These are phyloP conservation scores for Sitodiplosis mosellana DNA, from an alignment of 1,140 invertebrate species.

Conservation along the genomic window DNA sequence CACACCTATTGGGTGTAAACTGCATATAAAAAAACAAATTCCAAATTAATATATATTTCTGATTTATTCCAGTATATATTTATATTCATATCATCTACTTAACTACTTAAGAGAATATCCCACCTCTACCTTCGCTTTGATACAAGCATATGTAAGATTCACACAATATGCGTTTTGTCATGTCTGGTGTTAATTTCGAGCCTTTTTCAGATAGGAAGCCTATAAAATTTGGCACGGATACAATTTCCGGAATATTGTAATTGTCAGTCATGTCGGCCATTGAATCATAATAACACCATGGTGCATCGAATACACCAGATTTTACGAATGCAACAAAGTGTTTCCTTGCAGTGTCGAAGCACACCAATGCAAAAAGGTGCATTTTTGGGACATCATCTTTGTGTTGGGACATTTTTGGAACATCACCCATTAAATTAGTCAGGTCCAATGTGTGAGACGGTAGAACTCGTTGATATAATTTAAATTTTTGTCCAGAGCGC, in stretches of 20 bases:
- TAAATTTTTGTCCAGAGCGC: slow-evolving; percentile 89
- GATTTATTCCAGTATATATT: no score
- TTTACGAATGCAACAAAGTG: slow-evolving; percentile 97
- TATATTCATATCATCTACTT: no score
- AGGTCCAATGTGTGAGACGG: slow-evolving; percentile 87
- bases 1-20: no score
- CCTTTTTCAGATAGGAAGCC: slow-evolving; percentile 72
- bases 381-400: no score
- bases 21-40: no score
- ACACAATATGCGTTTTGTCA: slow-evolving; percentile 73
- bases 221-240: slow-evolving; percentile 58
- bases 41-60: no score
- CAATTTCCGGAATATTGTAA: slow-evolving; percentile 90
- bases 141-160: slow-evolving; percentile 99
- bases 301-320: slow-evolving; percentile 74
- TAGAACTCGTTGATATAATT: slow-evolving; percentile 87
- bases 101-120: no score
- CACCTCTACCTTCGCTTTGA: no score
- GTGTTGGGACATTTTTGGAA: slow-evolving; percentile 63
- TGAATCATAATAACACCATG: slow-evolving; percentile 97
- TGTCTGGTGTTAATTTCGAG: slow-evolving; percentile 58
- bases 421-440: no score
- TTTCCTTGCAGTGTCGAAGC: slow-evolving; percentile 95
- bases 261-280: slow-evolving; percentile 96
- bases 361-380: slow-evolving; percentile 91